Conservation (phyloP, 2,888 invertebrate species). For the Cantharis flavilabris region DNA sequence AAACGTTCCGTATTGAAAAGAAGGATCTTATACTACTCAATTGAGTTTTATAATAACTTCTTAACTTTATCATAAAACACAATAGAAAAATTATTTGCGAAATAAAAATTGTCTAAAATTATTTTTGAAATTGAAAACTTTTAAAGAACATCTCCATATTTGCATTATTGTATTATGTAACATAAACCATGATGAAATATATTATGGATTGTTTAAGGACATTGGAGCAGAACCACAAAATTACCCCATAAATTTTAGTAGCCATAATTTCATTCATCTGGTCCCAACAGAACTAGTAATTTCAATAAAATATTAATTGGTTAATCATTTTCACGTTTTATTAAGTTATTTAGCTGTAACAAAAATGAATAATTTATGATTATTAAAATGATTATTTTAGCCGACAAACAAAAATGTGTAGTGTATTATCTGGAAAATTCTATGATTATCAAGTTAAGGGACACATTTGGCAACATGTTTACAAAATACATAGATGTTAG, state of each 20-base stretch:
- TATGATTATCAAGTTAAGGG: not conserved
- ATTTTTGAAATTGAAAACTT: not conserved
- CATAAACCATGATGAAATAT: not conserved
- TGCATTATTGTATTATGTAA: not conserved
- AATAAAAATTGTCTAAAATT: too few species aligned
- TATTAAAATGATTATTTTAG: too few species aligned
- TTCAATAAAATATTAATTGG: not conserved
- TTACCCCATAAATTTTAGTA: not conserved
- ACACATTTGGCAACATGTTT: not conserved
- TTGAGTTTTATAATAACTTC: too few species aligned
- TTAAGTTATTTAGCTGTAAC: not conserved
- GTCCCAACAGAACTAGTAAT: not conserved
- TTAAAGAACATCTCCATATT: not conserved
- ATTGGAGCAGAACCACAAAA: not conserved
- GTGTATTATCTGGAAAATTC: too few species aligned
- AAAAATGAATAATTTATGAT: too few species aligned
- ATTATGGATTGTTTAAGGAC: not conserved
- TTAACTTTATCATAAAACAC: too few species aligned
- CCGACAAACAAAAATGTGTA: too few species aligned
- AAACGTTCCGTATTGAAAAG: too few species aligned
- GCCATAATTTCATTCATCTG: not conserved
- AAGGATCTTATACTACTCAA: too few species aligned
- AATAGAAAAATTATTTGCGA: too few species aligned
- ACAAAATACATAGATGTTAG: not conserved
- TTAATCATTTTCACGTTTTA: not conserved